These are phyloP conservation scores for Nannoperca obscura DNA, from an alignment of 2,797 vertebrate species.

Conservation along the genomic window DNA sequence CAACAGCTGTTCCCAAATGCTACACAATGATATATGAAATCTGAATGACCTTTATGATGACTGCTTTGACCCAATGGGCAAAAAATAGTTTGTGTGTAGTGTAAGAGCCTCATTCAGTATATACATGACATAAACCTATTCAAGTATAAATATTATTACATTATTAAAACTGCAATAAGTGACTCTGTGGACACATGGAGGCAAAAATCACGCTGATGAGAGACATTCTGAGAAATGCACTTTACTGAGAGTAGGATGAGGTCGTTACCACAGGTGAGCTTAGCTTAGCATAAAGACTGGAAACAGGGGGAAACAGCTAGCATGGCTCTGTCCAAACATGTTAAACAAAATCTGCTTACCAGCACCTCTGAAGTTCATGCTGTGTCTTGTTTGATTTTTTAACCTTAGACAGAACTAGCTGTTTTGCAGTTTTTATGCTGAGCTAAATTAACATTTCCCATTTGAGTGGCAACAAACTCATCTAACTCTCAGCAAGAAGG, in stretches of 20 bases:
- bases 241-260: neutral
- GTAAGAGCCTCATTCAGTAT: neutral
- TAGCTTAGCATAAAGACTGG: neutral
- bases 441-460: neutral
- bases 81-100: neutral
- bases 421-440: neutral
- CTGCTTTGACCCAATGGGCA: conserved; percentile 6
- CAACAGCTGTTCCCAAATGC: conserved; percentile 43
- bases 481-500: neutral
- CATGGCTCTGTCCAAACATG: neutral
- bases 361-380: neutral
- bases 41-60: conserved; percentile 39
- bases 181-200: neutral
- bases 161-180: neutral
- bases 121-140: neutral
- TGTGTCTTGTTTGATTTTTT: neutral
- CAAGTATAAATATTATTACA: neutral
- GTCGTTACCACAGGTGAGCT: neutral
- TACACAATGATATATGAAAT: conserved; percentile 19
- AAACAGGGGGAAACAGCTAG: neutral
- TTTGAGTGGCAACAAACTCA: neutral
- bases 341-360: neutral
- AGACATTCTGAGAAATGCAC: neutral
- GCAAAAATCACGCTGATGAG: neutral
- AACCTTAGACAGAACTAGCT: neutral